Base-by-base conservation (phyloP, 1,140 invertebrate genomes). In the Caenorhabditis latens region DNA sequence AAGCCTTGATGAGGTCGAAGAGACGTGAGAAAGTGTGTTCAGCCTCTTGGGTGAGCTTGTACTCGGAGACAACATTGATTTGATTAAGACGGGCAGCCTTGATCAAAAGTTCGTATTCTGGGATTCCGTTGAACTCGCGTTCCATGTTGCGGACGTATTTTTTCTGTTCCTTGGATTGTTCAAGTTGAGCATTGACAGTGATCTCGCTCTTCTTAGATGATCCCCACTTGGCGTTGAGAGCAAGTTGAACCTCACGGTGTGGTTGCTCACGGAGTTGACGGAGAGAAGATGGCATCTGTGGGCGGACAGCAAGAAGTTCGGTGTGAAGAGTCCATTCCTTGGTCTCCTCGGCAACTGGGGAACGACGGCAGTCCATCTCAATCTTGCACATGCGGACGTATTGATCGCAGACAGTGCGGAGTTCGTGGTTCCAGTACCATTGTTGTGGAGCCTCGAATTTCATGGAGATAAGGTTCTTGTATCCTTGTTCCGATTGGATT, bases 1-100 rank as follows among this genome's bases (percentile, higher is more conserved):
- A 82, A 7, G 58, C 53, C 75, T 89, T 89, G 84, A 89, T 32
- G 58, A 89, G 32, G 40, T 87, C 57, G 88, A 67, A 89, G 79
- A 87, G 13, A 48, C 58, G 55, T 9, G 83, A 50, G 85, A 89
- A 83, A 14, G 75, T 53, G n/a, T 75, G 16, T 21, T 89, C 40
- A 42, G 16, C 40, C 57, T 83, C 46, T 50, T 14, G 87, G 50
- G 48, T 42, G 16, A 89, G 55, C 42, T 89, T n/a, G 75, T 89
- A 89, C 32, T 86, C 50, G 50, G 43, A 46, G 43, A 75, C 24
- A 48, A 53, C 85, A 50, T 86, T 88, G 84, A 86, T 46, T 61
- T 86, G 86, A 83, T 82, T 85, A 19, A 88, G 83, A 82, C 86
- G 83, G 63, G 79, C 58, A 82, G 79, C 88, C 42, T 61, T 50